A percentile compares a stretch with the other conserved stretches of the same genome.
These are phyloP conservation scores for mouse (Mus musculus) DNA, from an alignment of 2,113 vertebrate species.

Conservation along the genomic window GRCm39 chr11:98983001-98983500, in stretches of 20 bases:
- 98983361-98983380: not conserved
- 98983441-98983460: not conserved
- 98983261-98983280: too few relatives aligned
- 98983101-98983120: too few relatives aligned
- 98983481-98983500: rapidly evolving
- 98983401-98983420: not conserved
- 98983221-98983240: not conserved
- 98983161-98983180: not conserved
- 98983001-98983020: not conserved
- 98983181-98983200: not conserved
- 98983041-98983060: not conserved
- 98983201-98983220: not conserved
- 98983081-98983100: not conserved
- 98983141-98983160: not conserved
- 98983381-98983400: not conserved
- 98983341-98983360: not conserved
- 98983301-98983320: not conserved
- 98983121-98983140: not conserved
- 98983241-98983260: not conserved
- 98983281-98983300: not conserved
- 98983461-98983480: not conserved
- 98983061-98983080: not conserved
- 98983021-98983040: too few relatives aligned
- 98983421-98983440: not conserved
- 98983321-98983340: not conserved